phyloP scores from a whole-genome alignment of 2,113 vertebrate genomes.

The Machaerirhynchus nigripectus region DNA sequence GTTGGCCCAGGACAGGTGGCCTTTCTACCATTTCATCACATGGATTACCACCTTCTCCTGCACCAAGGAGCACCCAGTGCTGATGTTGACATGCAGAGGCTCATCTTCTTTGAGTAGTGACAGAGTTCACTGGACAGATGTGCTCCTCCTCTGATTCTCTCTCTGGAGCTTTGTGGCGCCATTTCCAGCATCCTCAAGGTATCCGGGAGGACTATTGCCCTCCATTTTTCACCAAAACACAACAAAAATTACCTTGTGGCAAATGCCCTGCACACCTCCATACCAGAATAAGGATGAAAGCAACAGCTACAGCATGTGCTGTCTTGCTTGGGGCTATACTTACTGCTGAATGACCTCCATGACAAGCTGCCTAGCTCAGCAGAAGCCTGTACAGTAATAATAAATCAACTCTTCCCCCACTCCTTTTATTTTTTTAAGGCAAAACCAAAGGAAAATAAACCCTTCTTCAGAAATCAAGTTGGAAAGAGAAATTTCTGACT shows the following conservation, averaged over 20 bases:
- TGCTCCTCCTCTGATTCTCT: neutral
- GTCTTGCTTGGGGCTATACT: neutral
- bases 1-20: neutral
- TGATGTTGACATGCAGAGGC: neutral
- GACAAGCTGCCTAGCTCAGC: conserved; percentile 12
- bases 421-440: neutral
- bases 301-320: neutral
- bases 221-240: neutral
- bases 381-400: neutral
- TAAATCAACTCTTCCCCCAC: neutral
- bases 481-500: neutral
- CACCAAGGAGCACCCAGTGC: neutral
- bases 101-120: neutral
- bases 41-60: neutral
- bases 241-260: neutral
- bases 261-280: neutral
- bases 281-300: neutral
- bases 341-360: neutral
- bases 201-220: neutral
- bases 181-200: neutral
- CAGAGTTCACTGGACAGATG: neutral
- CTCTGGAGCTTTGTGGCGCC: neutral
- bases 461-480: neutral
- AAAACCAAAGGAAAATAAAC: neutral
- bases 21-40: neutral